phyloP scores from a whole-genome alignment of 1,140 invertebrate species.

The Coelopa frigida region DNA sequence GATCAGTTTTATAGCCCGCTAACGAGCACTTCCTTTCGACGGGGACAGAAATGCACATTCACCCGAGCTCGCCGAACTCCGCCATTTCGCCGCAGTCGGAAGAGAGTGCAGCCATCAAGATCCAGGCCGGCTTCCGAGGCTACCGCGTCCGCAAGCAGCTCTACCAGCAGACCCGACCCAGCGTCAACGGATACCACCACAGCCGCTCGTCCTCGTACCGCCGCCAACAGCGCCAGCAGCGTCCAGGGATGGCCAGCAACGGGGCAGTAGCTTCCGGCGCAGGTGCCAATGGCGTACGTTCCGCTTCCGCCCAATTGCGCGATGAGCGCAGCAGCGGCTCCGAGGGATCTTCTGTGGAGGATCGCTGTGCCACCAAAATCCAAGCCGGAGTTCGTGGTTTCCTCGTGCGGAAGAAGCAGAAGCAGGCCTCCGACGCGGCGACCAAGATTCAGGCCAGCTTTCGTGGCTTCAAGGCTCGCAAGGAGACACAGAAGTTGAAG shows the following conservation, averaged over 20 bases:
- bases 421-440: constrained; percentile 50
- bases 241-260: background rate
- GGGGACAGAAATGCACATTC: constrained; percentile 36
- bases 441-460: constrained; percentile 57
- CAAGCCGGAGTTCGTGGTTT: constrained; percentile 67
- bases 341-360: constrained; percentile 42
- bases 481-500: constrained; percentile 41
- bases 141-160: constrained; percentile 61
- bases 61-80: constrained; percentile 39
- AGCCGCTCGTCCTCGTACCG: background rate
- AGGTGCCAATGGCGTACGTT: no score
- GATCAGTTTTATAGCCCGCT: no score
- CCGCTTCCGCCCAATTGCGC: constrained; percentile 5
- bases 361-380: constrained; percentile 65
- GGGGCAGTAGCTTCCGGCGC: no score
- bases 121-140: constrained; percentile 66
- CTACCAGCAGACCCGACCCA: constrained; percentile 35
- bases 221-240: constrained; percentile 22
- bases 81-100: constrained; percentile 37
- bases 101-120: constrained; percentile 60
- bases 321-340: constrained; percentile 7
- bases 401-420: constrained; percentile 56
- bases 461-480: constrained; percentile 52
- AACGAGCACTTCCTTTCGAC: background rate
- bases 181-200: background rate